Conservation (phyloP, 2,888 invertebrate genomes). For the Mythimna ferrago region DNA sequence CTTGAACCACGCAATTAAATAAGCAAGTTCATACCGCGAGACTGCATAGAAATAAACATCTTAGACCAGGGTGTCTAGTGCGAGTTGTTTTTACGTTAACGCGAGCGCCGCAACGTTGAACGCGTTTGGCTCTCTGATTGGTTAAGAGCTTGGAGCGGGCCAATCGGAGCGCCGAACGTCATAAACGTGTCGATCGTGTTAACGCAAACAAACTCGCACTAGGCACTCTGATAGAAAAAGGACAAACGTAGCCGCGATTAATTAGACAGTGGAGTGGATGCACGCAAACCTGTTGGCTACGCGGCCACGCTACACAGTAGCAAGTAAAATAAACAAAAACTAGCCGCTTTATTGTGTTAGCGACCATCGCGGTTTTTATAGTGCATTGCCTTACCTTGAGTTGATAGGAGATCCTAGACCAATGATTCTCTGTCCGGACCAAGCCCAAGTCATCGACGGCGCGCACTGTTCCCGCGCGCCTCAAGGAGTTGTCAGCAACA, state of each 20-base stretch:
- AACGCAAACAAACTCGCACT: too few relatives aligned
- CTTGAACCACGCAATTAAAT: slow-evolving; percentile 16
- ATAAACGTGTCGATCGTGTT: too few relatives aligned
- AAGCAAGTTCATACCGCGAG: slow-evolving; percentile 7
- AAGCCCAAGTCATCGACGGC: too few relatives aligned
- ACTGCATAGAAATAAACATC: slow-evolving; percentile 17
- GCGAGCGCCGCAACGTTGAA: too few relatives aligned
- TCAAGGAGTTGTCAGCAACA: too few relatives aligned
- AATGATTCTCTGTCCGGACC: too few relatives aligned
- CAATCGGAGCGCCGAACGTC: too few relatives aligned
- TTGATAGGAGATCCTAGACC: slow-evolving; percentile 6
- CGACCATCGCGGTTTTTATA: slow-evolving; percentile 30
- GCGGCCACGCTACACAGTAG: slow-evolving; percentile 24
- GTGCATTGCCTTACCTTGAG: slow-evolving; percentile 42
- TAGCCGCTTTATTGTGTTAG: slow-evolving; percentile 23
- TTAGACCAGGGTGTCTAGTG: too few relatives aligned
- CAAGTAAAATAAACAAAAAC: slow-evolving; percentile 24
- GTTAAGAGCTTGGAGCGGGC: too few relatives aligned
- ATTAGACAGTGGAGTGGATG: slow-evolving; percentile 31
- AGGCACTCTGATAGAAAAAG: slow-evolving; percentile 13
- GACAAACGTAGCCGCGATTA: slow-evolving; percentile 34
- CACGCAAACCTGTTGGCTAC: slow-evolving; percentile 43
- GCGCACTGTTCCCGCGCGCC: too few relatives aligned
- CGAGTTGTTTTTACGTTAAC: too few relatives aligned
- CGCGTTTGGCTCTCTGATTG: too few relatives aligned